Base-by-base conservation (phyloP, 2,888 invertebrate species). In the Formica aserva region DNA sequence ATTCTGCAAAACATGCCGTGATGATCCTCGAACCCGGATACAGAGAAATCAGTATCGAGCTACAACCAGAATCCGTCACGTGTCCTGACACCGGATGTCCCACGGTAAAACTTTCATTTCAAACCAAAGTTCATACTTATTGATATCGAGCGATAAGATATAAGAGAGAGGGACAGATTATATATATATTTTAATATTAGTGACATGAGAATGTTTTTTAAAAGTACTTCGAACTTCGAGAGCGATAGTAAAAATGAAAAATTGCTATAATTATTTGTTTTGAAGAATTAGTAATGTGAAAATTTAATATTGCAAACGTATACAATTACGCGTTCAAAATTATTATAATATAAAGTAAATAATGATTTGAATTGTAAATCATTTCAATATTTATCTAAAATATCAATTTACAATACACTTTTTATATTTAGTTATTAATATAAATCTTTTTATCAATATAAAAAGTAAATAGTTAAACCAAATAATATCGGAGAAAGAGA, bases 1-100 rank as follows among this genome's bases (percentile, higher is more conserved):
- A 91, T 26, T 92, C 90, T 62, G 85, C 91, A 38, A 89, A 92
- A 63, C 89, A 94, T 38, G 93, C 92, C 22, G 85, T 95, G 3
- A 89, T 91, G 22, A 90, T 92, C n/a, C 71, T 93, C 1, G 89
- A 90, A 77, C 90, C 92, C 3, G 91, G 90, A 5, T 93, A 91
- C 60, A 89, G 89, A 41, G 90, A 94, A 82, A 87, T 90, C 29
- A 82, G 91, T 9, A 91, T 95, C 15, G 92, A 93, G 22, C 90
- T 94, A 1, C 90, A 95, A 66, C 85, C 90, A 38, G 95, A 95
- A 77, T 85, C 91, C 0, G 38, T 82, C 11, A 86, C 91, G 3
- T 95, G 95, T 85, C 93, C 94, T 1, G 94, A 94, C 29, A 85
- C 87, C 48, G 94, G 94, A 67, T 95, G 95, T 86, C 92, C 92